Evolutionary conservation across 2,113 vertebrate species (phyloP).

Genomic region (Porphyrio hochstetteri): DNA sequence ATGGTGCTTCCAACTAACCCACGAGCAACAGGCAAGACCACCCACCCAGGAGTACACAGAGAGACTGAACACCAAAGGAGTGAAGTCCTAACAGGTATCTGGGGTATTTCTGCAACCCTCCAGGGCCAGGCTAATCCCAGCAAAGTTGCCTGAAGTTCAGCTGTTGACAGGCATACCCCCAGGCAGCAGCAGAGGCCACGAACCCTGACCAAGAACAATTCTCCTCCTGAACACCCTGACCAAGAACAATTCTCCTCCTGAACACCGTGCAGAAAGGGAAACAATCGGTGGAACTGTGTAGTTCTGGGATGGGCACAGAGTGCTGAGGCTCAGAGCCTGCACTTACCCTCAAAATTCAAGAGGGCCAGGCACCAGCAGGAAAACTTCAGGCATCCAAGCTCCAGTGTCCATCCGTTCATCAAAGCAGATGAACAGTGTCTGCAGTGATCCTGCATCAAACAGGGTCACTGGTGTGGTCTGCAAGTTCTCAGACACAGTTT

Average conservation of each 20-base stretch:
- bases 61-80: neutral
- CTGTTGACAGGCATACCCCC: neutral
- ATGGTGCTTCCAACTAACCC: neutral
- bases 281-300: neutral
- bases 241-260: neutral
- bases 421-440: neutral
- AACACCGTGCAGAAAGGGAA: neutral
- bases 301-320: neutral
- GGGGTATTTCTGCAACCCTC: neutral
- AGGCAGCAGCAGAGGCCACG: neutral
- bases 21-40: neutral
- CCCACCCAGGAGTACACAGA: neutral
- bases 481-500: neutral
- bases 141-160: neutral
- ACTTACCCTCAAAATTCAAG: neutral
- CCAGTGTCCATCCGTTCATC: no score
- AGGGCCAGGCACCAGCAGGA: neutral
- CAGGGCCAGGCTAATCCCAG: neutral
- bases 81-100: neutral
- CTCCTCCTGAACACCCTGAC: neutral
- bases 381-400: neutral
- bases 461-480: neutral
- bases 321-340: neutral
- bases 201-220: neutral
- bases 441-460: no score